Evolutionary conservation across 2,113 vertebrate genomes (phyloP).

Genomic region (Pseudolaguvia tuberculata): DNA sequence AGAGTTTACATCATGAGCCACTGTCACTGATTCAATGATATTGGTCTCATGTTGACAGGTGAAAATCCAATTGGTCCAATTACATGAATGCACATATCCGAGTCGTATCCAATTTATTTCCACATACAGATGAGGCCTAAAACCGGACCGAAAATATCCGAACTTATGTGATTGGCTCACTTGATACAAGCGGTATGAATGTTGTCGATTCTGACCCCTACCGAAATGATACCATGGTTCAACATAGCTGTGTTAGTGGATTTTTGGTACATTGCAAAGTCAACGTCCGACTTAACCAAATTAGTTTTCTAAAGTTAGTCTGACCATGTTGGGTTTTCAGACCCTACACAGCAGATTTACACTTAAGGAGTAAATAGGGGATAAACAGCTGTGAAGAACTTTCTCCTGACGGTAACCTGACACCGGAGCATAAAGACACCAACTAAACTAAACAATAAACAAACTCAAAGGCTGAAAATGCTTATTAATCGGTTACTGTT

Average conservation of each 20-base stretch:
- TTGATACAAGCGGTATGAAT: not conserved
- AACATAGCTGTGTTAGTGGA: not conserved
- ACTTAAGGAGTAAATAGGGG: not conserved
- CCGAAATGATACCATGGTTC: not conserved
- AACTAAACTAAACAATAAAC: not conserved
- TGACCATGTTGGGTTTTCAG: not conserved
- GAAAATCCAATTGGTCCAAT: too few species aligned
- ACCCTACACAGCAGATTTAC: not conserved
- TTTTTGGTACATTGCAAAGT: not conserved
- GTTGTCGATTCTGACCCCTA: not conserved
- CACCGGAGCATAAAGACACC: not conserved
- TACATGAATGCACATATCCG: too few species aligned
- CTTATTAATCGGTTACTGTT: not conserved
- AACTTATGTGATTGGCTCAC: not conserved
- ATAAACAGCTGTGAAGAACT: conserved; percentile 16
- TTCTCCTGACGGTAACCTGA: conserved; percentile 4
- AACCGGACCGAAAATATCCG: not conserved
- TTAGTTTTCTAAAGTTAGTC: not conserved
- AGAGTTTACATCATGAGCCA: too few species aligned
- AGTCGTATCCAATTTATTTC: too few species aligned
- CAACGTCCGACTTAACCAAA: not conserved
- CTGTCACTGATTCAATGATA: too few species aligned
- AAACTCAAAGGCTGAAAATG: not conserved
- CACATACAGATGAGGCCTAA: too few species aligned
- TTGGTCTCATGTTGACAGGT: too few species aligned